Evolutionary conservation across 2,888 invertebrate genomes (phyloP).

Genomic region (Steromphala cineraria): DNA sequence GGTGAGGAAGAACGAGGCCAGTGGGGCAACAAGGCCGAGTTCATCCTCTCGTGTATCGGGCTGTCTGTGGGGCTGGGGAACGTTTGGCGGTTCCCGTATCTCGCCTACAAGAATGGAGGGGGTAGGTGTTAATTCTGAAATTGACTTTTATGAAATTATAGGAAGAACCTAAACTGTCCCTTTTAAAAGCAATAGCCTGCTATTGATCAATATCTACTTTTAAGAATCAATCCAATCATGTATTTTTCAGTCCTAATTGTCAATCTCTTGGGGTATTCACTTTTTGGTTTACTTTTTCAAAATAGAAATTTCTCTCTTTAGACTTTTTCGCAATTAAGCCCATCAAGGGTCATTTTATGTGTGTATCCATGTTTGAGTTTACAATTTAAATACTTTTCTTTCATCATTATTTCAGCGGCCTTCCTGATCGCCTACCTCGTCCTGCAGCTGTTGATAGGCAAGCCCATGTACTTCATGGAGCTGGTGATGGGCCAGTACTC

Average conservation of each 20-base stretch:
- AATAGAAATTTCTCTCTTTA: too few species aligned
- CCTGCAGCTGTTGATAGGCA: conserved; percentile 66
- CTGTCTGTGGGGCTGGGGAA: conserved; percentile 68
- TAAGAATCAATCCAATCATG: too few species aligned
- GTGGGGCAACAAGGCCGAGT: conserved; percentile 66
- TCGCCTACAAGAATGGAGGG: conserved; percentile 65
- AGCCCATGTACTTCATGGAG: conserved; percentile 71
- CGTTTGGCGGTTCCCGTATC: conserved; percentile 66
- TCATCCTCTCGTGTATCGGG: conserved; percentile 62
- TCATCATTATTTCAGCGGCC: conserved; percentile 56
- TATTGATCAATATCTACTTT: too few species aligned
- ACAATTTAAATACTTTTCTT: neutral
- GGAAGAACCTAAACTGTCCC: too few species aligned
- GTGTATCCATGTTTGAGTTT: too few species aligned
- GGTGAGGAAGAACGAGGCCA: conserved; percentile 53
- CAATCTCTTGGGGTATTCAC: too few species aligned
- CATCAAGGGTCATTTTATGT: too few species aligned
- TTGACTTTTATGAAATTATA: too few species aligned
- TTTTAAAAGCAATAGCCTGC: too few species aligned
- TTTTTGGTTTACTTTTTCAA: too few species aligned
- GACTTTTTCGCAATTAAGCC: too few species aligned
- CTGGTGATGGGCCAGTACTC: conserved; percentile 68
- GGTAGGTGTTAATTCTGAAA: conserved; percentile 53
- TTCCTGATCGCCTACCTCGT: conserved; percentile 68
- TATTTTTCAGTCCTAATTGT: too few species aligned